Base-by-base conservation (phyloP, 2,888 invertebrate genomes). In the Amblyteles armatorius region DNA sequence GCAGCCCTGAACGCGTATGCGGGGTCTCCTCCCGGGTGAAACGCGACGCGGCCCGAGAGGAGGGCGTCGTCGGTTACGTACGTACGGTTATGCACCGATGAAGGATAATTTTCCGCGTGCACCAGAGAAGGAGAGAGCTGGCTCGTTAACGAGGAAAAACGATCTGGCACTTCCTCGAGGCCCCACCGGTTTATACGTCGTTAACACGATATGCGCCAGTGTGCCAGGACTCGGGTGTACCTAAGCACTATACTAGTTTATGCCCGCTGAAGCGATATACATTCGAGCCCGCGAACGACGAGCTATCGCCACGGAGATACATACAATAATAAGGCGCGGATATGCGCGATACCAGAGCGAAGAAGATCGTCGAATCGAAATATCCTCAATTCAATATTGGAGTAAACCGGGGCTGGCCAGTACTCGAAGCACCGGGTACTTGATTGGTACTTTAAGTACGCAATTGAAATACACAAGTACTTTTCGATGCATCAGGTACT, bases 81-180 rank as follows among this genome's bases (percentile, higher is more conserved):
- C 36, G 29, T 68, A 48, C 48, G 19, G 63, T 79, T 79, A 79
- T 79, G 74, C 65, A 83, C 68, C 63, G 55, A 29, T 50, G 79
- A 48, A 63, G 60, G 40, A 83, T 83, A 79, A 83, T 79, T 83
- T 79, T 79, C 79, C 74, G 57, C 44, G 74, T 72, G 78, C 40
- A 79, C 26, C 44, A 50, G 19, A 78, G 69, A 60, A 74, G 36
- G 69, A 52, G 83, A 69, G 83, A 83, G 40, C 69, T n/a, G 63
- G 63, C 83, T 83, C 69, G 79, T 83, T 83, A 83, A 73, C 69
- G 69, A 52, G 68, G 79, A 83, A 83, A 83, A 79, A 83, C 69
- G 83, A 79, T 79, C 79, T 79, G 69, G 52, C 71, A 44, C 82
- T 78, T 73, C 72, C 48, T 60, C 68, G 22, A 67, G 40, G 48